phyloP scores from a whole-genome alignment of 2,888 invertebrate species.

The Hylaea fasciaria region DNA sequence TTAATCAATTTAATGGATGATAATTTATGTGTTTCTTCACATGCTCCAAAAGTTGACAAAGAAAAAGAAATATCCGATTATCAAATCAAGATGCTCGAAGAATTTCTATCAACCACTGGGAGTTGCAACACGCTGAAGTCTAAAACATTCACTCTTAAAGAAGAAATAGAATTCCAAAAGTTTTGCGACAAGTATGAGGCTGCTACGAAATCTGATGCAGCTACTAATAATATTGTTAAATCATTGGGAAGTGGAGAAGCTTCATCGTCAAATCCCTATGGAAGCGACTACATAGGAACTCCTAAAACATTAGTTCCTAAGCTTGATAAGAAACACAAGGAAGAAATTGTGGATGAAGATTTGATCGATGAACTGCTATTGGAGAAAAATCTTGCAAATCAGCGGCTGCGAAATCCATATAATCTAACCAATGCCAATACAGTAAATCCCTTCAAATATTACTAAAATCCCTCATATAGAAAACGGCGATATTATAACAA shows the following conservation, averaged over 20 bases:
- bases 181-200: constrained; percentile 36
- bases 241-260: neutral
- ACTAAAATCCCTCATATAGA: neutral
- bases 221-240: neutral
- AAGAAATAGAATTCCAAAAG: constrained; percentile 14
- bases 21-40: neutral
- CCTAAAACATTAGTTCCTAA: constrained; percentile 8
- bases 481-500: constrained; percentile 4
- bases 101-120: constrained; percentile 21
- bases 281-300: neutral
- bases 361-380: constrained; percentile 21
- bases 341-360: constrained; percentile 15
- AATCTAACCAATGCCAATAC: neutral
- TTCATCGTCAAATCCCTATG: neutral
- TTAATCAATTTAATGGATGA: constrained; percentile 29
- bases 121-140: neutral
- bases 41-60: constrained; percentile 3
- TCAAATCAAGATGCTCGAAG: constrained; percentile 34
- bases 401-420: neutral
- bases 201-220: constrained; percentile 1
- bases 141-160: neutral
- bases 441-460: neutral
- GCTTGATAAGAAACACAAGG: neutral
- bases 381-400: constrained; percentile 14
- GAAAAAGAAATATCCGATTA: constrained; percentile 23